Evolutionary conservation across 2,797 vertebrate genomes (phyloP), one percentile per base, ranked within the genome.

Genomic region (Chloroceryle amazona): DNA sequence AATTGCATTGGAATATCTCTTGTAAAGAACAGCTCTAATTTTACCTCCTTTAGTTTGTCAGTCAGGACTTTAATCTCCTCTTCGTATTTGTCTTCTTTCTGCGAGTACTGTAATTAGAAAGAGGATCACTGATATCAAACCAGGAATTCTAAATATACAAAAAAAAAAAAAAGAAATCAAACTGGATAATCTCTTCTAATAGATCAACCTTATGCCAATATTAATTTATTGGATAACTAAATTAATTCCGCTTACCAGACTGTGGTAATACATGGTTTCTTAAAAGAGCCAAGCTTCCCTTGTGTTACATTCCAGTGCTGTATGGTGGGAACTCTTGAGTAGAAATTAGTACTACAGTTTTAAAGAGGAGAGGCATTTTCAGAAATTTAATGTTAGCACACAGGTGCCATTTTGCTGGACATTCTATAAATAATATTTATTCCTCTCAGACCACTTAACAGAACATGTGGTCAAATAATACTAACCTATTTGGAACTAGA

Each of bases 31-130:
- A 52, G 55, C 5, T 73, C 47, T 46, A 78, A 98, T 97, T 98
- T 98, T 98, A 99, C 99, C 99, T 99, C 99, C 98, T 99, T 99
- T 98, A 99, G 99, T 98, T 99, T 99, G 99, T 99, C 99, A 90
- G 99, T 99, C 92, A 99, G 99, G 96, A 99, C 98, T 98, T 99
- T 99, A 98, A 99, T 99, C 98, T 99, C 99, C 96, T 99, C 99
- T 98, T 99, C 99, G 54, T 99, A 99, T 94, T 99, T 99, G 98
- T 99, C 99, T 98, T 99, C 99, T 96, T 99, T 99, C 98, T 99
- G 99, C 0, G 99, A 99, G 98, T 99, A 99, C 99, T 99, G 98
- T 96, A 97, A 98, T 95, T 90, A 98, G 93, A 98, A 96, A 97
- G 68, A 95, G 10, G 28, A 66, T 74, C 87, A 86, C 84, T 90